Evolutionary conservation across 2,888 invertebrate species (phyloP), one percentile per base, ranked within the genome.

Genomic region (Andrena minutula): DNA sequence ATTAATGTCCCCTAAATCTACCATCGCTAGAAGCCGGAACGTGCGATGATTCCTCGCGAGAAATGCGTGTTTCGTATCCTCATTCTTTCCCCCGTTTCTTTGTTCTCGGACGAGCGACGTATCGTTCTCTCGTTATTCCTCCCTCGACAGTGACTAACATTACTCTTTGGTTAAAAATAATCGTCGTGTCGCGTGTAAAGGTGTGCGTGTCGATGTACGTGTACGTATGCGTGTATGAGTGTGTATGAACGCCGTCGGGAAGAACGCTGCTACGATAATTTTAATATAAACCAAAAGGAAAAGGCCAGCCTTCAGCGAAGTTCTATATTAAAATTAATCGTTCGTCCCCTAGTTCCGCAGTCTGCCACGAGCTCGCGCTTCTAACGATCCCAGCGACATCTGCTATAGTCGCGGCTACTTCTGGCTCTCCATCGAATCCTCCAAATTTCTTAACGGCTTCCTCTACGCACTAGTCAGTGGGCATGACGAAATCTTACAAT

Each of bases 161-260:
- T 93, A 93, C 87, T 93, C 92, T 93, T 93, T 93, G 93, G 92
- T 92, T 92, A 91, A 92, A 92, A 93, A 90, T 89, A 91, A 90
- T 90, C 88, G 86, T 85, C 86, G 84, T 85, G 79, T 70, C 23
- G 20, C 49, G 35, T 75, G 60, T 73, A 47, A 74, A 20, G 56
- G 47, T 58, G 53, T 73, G 23, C 8, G 20, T 61, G 56, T 58
- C 20, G n/a, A 58, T 56, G 76, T 74, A 35, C 47, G 20, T n/a
- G 41, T 32, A n/a, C 61, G 16, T 28, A 20, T 70, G 56, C 78
- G 41, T 41, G 32, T 73, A 8, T 30, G 49, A 70, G 12, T 65
- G 63, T 51, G 66, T 41, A 41, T 41, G 41, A 16, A 41, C 16
- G 41, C 41, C 41, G 16, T 41, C 41, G 41, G 41, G 41, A 23